phyloP scores from a whole-genome alignment of 2,797 vertebrate species.

The Furcifer pardalis region DNA sequence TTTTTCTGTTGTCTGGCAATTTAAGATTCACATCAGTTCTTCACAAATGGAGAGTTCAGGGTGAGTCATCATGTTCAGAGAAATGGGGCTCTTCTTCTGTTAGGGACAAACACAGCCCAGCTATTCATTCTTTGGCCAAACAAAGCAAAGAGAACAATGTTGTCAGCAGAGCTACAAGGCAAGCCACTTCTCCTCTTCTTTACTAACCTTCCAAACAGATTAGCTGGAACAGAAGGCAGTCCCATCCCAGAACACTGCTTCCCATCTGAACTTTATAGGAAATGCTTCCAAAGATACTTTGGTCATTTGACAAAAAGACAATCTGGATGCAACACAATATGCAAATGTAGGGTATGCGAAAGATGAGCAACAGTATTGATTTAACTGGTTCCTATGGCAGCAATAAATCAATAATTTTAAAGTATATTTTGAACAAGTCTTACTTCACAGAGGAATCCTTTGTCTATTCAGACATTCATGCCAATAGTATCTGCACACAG shows the following conservation, averaged over 20 bases:
- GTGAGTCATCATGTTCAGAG: conserved; percentile 26
- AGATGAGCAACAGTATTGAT: background rate
- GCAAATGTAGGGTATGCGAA: background rate
- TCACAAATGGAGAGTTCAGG: conserved; percentile 1
- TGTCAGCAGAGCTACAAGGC: conserved; percentile 78
- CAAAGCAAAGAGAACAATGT: conserved; percentile 73
- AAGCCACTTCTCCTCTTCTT: conserved; percentile 64
- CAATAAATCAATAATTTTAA: conserved; percentile 7
- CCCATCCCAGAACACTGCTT: conserved; percentile 32
- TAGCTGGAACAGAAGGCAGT: background rate
- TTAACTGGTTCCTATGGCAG: background rate
- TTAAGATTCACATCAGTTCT: conserved; percentile 21
- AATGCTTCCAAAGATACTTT: conserved; percentile 25
- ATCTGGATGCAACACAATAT: conserved; percentile 52
- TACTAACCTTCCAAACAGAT: conserved; percentile 61
- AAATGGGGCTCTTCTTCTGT: conserved; percentile 14
- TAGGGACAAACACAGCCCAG: conserved; percentile 35
- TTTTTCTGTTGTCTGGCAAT: background rate
- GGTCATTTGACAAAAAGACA: conserved; percentile 72
- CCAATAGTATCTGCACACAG: background rate
- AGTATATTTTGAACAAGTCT: conserved; percentile 5
- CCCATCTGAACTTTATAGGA: conserved; percentile 43
- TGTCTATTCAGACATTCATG: background rate
- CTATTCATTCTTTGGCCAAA: conserved; percentile 59
- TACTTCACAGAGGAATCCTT: background rate